Conservation (phyloP, 92 coral and sea anemone species). For the Epizoanthus fatuus region DNA sequence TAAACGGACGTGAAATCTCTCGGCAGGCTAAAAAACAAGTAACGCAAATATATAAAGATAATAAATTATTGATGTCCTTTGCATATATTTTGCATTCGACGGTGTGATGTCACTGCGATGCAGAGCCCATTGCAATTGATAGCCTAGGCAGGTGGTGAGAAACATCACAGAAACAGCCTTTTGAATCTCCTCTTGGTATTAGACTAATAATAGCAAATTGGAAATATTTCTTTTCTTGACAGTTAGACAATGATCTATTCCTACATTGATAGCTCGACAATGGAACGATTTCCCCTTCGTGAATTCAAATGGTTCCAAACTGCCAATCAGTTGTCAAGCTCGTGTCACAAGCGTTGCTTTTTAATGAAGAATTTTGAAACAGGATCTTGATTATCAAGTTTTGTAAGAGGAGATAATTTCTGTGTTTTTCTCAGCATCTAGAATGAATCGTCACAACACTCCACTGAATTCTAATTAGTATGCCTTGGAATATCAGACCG, state of each 20-base stretch:
- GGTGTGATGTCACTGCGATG: conserved; percentile 3
- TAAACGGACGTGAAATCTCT: background rate
- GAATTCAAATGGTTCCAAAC: background rate
- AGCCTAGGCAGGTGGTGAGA: conserved; percentile 11
- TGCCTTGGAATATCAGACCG: background rate
- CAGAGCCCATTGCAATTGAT: background rate
- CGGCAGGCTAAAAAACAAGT: conserved; percentile 2
- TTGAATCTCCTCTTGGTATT: conserved; percentile 1
- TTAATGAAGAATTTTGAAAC: conserved; percentile 35
- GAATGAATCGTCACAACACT: background rate
- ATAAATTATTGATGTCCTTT: conserved; percentile 22
- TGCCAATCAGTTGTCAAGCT: conserved; percentile 30
- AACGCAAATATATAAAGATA: conserved; percentile 19
- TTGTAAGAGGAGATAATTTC: background rate
- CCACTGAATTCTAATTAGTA: background rate
- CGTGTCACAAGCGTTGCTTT: background rate
- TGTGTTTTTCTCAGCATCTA: background rate
- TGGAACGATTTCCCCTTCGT: background rate
- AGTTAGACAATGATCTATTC: background rate
- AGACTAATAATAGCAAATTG: background rate
- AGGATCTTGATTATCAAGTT: conserved; percentile 6
- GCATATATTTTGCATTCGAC: conserved; percentile 17
- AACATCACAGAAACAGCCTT: background rate
- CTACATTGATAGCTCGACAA: background rate
- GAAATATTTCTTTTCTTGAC: conserved; percentile 14